Conservation (phyloP, 2,797 vertebrate genomes). For the Chloroceryle amazona region DNA sequence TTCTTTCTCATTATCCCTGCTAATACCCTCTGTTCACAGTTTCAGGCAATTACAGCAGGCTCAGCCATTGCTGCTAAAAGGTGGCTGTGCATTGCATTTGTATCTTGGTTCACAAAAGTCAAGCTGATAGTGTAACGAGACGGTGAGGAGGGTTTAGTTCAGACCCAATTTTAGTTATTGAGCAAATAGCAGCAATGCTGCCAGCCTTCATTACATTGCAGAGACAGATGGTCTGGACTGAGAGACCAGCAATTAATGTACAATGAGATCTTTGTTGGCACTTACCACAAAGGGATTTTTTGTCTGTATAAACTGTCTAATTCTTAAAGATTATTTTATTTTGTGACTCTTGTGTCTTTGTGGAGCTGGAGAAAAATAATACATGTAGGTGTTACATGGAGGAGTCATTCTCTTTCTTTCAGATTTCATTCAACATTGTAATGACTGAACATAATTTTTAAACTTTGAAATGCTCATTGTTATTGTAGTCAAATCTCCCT, state of each 20-base stretch:
- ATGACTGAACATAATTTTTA: background rate
- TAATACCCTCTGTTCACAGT: background rate
- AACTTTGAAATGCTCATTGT: background rate
- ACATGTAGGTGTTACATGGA: background rate
- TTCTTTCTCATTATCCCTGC: background rate
- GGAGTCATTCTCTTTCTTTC: background rate
- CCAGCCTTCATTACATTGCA: slow-evolving; percentile 78
- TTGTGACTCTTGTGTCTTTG: slow-evolving; percentile 29
- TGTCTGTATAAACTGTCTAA: slow-evolving; percentile 64
- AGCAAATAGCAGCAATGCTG: slow-evolving; percentile 74
- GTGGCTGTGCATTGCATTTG: background rate
- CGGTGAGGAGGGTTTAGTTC: slow-evolving; percentile 69
- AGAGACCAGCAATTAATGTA: slow-evolving; percentile 83
- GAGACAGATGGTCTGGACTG: slow-evolving; percentile 83
- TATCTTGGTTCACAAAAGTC: slow-evolving; percentile 13
- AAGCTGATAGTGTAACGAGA: slow-evolving; percentile 37
- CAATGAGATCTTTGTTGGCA: slow-evolving; percentile 81
- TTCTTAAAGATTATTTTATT: slow-evolving; percentile 77
- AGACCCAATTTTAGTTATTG: slow-evolving; percentile 75
- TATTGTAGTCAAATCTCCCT: background rate
- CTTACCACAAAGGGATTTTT: slow-evolving; percentile 73
- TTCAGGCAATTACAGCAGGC: background rate
- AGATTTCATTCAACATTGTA: background rate
- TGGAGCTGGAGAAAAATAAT: slow-evolving; percentile 4
- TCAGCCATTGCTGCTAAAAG: background rate